A percentile compares a stretch with the other conserved stretches of the same genome.
phyloP scores from a whole-genome alignment of 2,888 invertebrate species.

The Macrosiphum euphorbiae region DNA sequence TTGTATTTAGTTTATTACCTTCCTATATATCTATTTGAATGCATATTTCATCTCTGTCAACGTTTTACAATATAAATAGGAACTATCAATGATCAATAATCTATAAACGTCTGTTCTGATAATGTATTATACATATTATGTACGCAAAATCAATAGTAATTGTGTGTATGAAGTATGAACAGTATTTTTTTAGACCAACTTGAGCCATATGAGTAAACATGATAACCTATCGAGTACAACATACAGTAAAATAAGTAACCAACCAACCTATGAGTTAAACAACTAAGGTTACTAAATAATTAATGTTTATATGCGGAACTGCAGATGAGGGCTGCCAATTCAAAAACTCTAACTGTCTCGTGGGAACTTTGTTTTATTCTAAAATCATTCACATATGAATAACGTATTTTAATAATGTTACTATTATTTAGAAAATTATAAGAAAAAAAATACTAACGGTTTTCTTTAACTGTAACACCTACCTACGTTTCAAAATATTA shows the following conservation, averaged over 20 bases:
- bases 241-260: neutral
- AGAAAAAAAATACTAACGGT: constrained; percentile 28
- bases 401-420: constrained; percentile 26
- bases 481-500: neutral
- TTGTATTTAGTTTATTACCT: neutral
- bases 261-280: neutral
- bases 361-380: constrained; percentile 37
- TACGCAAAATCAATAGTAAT: neutral
- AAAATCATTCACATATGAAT: constrained; percentile 46
- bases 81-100: neutral
- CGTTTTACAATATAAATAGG: no score
- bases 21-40: neutral
- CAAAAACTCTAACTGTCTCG: constrained; percentile 50
- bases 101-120: neutral
- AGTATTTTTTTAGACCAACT: neutral
- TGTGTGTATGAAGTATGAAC: neutral
- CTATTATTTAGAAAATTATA: neutral
- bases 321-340: neutral
- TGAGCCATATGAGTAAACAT: neutral
- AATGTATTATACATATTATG: neutral
- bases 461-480: neutral
- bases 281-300: neutral
- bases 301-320: constrained; percentile 16
- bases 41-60: neutral
- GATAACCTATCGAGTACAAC: no score